Evolutionary conservation across 2,113 vertebrate species (phyloP), one percentile per base, ranked within the genome.

Genomic region (Pterocles burchelli): DNA sequence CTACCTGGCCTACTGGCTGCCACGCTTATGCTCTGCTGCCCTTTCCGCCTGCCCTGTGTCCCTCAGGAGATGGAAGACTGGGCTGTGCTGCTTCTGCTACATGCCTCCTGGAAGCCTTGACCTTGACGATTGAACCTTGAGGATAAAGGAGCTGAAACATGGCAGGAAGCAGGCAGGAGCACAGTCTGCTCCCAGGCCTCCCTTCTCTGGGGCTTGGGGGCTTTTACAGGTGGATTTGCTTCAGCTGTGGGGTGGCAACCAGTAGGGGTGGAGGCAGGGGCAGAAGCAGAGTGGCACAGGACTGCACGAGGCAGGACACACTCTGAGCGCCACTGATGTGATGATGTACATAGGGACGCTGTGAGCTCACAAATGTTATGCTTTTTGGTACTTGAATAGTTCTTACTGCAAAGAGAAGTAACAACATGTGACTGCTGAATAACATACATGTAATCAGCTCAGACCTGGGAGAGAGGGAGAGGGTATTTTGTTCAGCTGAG

Each of bases 311-410:
- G 52, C 20, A 12, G 49, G 46, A 38, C 11, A 0, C 2, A 8
- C 20, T 80, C 10, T 13, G 48, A 3, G 20, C 22, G 36, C 11
- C 12, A 2, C 29, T 28, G 54, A 2, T 17, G 61, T 12, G 25
- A n/a, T 18, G 17, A 0, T 41, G 15, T 15, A 4, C 10, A 34
- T 18, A 43, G 28, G 0, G 0, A 59, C 33, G 66, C 26, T 2
- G 24, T n/a, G 26, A 2, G 1, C 31, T 79, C 15, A 45, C 7
- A 31, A n/a, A 24, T 16, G 8, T 33, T 61, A n/a, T 1, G 0
- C 5, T 67, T 86, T 36, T 63, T 59, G 13, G 25, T 38, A 43
- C 59, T 49, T 29, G 19, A 41, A 10, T n/a, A 18, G 14, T 17
- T 76, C 1, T 70, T 77, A 28, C 29, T 79, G 62, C 19, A 41